Base-by-base conservation (phyloP, 2,797 vertebrate species). In the Sparus aurata region DNA sequence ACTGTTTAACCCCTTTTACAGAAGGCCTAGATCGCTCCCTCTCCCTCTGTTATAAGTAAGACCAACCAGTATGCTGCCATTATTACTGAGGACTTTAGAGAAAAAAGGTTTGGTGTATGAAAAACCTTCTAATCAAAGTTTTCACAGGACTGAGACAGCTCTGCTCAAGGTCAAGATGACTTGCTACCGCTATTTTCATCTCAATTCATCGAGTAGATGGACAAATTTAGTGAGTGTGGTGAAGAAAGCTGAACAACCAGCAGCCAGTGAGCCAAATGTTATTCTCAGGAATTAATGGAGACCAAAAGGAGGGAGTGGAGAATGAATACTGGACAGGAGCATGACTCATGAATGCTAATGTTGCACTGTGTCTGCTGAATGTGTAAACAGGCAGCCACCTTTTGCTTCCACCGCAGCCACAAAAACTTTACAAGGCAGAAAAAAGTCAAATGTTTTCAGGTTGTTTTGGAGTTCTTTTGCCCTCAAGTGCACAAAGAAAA, bases 301-400 rank as follows among this genome's bases (percentile, higher is more conserved):
- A 46, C 27, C 43, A 11, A 45, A 41, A 38, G 43, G 43, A 43
- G 34, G 47, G 30, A 59, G 20, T 2, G 52, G 58, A 73, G 64
- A 64, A 34, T 34, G 43, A 45, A 57, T n/a, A 16, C 65, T 34
- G 25, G 46, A 58, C 46, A 43, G 23, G 49, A n/a, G 54, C 15
- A 20, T 23, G 47, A 46, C 63, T 55, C n/a, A 23, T 47, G 38
- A 77, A 77, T 64, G 57, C 43, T 68, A 50, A 83, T 63, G 49
- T 5, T 18, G 18, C 55, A 13, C n/a, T 10, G n/a, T 59, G 45
- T 46, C 73, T 69, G 47, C 73, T 55, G 57, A 63, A 69, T 70
- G 46, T 49, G 11, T 25, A 64, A 70, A 20, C 0, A 61, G 43
- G 12, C 13, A 10, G 63, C 6, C n/a, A 13, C n/a, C 12, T 17